Evolutionary conservation across 2,888 invertebrate species (phyloP).

Genomic region (Saturnia japonica): DNA sequence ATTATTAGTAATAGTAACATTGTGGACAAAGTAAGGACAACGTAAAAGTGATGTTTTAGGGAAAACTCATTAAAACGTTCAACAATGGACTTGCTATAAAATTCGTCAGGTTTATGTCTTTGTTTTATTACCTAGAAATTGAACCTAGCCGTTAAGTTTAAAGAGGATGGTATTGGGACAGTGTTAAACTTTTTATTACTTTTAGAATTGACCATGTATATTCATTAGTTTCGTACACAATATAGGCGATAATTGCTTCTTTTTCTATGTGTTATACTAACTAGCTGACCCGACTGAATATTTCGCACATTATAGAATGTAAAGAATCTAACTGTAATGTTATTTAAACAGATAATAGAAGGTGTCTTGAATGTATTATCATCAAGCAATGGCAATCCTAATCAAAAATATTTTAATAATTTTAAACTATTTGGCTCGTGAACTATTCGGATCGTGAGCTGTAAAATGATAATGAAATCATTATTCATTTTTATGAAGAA

Average conservation of each 20-base stretch:
- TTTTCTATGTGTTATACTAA: not conserved
- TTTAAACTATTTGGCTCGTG: too few species aligned
- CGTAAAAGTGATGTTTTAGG: conserved; percentile 5
- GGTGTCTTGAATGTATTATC: not conserved
- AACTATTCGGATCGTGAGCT: too few species aligned
- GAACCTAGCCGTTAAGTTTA: conserved; percentile 20
- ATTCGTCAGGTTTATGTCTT: conserved; percentile 23
- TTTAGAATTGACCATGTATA: conserved; percentile 10
- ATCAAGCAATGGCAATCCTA: too few species aligned
- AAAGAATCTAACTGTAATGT: too few species aligned
- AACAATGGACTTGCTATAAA: conserved; percentile 19
- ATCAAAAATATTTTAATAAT: too few species aligned
- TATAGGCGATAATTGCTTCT: not conserved
- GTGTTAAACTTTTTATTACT: conserved; percentile 16
- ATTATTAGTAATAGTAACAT: not conserved
- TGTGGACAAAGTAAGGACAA: not conserved
- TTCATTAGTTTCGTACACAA: not conserved
- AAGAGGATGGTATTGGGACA: not conserved
- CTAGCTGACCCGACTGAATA: too few species aligned
- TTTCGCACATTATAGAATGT: too few species aligned
- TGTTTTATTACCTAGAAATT: conserved; percentile 28
- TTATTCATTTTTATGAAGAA: too few species aligned
- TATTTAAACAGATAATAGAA: too few species aligned
- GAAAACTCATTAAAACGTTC: conserved; percentile 6
- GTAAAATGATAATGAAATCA: too few species aligned